Base-by-base conservation (phyloP, 2,888 invertebrate genomes). In the Drosophila atroscutellata region DNA sequence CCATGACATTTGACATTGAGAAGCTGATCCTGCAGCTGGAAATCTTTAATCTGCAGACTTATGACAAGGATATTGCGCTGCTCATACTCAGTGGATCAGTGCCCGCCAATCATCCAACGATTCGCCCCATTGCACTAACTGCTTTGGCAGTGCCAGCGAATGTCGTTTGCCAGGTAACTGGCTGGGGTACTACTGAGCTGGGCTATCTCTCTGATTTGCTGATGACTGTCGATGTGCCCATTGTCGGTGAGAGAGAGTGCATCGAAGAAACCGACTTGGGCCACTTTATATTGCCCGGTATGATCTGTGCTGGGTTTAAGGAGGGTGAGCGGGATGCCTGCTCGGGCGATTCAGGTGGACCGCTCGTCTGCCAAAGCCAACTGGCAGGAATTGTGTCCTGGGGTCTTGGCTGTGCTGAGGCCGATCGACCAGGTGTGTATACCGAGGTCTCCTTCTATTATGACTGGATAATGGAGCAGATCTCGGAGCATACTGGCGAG, bases 281-380 rank as follows among this genome's bases (percentile, higher is more conserved):
- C 0, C 64, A 64, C 0, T 93, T 95, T 0, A 94, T 97, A 54
- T 94, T 95, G 54, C 94, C 95, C 0, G 95, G 95, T 72, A 95
- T 95, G 79, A 89, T 97, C 51, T 97, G 97, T 89, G 97, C 97
- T 0, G 97, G 96, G 1, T 96, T 94, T 2, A 94, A 94, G 73
- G 54, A 77, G 60, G 97, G 97, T 0, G 96, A 96, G n/a, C 95
- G 95, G 59, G 97, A 97, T 91, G 95, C 91, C n/a, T 97, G 97
- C 89, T 95, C 95, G 94, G 97, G 97, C 13, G 97, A 97, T 92
- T 97, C 96, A 9, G 97, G 97, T 18, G 97, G 97, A 4, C 97
- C 97, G 0, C 93, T 98, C 34, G 95, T 97, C 92, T 90, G 90
- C 54, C 63, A 82, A 28, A 94, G 95, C 87, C 95, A 95, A 87